Base-by-base conservation (phyloP, 1,140 invertebrate species). In the Megathymus violae region DNA sequence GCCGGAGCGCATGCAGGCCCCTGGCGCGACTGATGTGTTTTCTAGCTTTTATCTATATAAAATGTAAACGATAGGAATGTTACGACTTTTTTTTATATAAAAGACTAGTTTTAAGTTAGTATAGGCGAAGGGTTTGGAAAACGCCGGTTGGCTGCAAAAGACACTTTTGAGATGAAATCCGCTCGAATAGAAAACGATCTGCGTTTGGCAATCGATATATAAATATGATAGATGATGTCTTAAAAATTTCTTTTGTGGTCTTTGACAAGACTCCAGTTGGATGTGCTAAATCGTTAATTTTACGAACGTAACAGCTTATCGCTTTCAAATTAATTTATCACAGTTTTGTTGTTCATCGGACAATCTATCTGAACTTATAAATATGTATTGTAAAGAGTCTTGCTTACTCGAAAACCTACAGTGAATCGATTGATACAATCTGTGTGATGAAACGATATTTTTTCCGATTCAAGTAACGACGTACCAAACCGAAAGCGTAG, bases 41-140 rank as follows among this genome's bases (percentile, higher is more conserved):
- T 68, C 50, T 83, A 81, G 76, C 78, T 81, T 84, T 76, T 84
- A 77, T 69, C 38, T 19, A 67, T 58, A 63, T 71, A 67, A 69
- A 65, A 63, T 64, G 9, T 69, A 77, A 65, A 65, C 63, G 60
- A 73, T 80, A 82, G 75, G 69, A 63, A 78, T 73, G 71, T 85
- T 80, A 75, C 71, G 64, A 76, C 54, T 69, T 71, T 76, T 22
- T 22, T 83, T 83, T 85, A 78, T 76, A 74, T 74, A 76, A 80
- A 76, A 61, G 64, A 64, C 62, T 82, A 84, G 77, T 31, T 62
- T 25, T 84, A 84, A 83, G 78, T 56, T 85, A 82, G 76, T 58
- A 27, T 80, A 78, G 65, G 50, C n/a, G 10, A 62, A 52, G 61
- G 47, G 43, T 62, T 31, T 25, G 40, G 10, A 56, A 22, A n/a